Evolutionary conservation across 1,140 invertebrate genomes (phyloP), one percentile per base, ranked within the genome.

Genomic region (Drosophila sp.): DNA sequence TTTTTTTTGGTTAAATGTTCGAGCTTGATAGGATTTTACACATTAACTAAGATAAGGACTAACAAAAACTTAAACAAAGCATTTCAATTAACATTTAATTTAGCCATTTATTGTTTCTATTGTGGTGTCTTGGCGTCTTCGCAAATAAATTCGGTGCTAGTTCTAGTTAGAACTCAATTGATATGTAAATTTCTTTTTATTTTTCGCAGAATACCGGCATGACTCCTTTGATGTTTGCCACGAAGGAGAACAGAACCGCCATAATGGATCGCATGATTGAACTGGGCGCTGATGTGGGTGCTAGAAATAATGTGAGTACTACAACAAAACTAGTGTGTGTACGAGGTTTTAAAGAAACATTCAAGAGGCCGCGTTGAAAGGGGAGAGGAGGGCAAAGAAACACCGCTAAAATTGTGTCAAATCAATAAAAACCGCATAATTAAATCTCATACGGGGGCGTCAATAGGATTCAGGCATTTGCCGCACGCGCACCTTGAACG

Each of bases 141-240:
- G 17, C 17, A 17, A 17, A 17, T 17, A 17, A 2, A 1, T 7
- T 25, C 7, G 1, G 0, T 30, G 0, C 29, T 11, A n/a, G 4
- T 17, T n/a, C 11, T 32, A 29, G 47, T 11, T 29, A 29, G 3
- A 29, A 32, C 10, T 6, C 4, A 38, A 17, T 56, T 11, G 33
- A 17, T 62, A 10, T 44, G 38, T 41, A 44, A 32, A 58, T 47
- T 4, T 8, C 8, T 60, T 5, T 32, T 17, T 69, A 33, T 5
- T 25, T 5, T 93, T 94, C 70, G 17, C 93, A 98, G 97, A 94
- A 95, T 35, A 98, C 95, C 40, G 97, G 97, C 50, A 97, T 98
- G 95, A 98, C 97, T 58, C 97, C 98, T 2, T 93, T 99, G 71
- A 99, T 99, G 97, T 96, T 96, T 86, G 97, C 97, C 1, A 97